Percentiles rank a stretch among this genome's conserved stretches.
phyloP scores from a whole-genome alignment of 2,113 vertebrate species.

The Albula goreensis region DNA sequence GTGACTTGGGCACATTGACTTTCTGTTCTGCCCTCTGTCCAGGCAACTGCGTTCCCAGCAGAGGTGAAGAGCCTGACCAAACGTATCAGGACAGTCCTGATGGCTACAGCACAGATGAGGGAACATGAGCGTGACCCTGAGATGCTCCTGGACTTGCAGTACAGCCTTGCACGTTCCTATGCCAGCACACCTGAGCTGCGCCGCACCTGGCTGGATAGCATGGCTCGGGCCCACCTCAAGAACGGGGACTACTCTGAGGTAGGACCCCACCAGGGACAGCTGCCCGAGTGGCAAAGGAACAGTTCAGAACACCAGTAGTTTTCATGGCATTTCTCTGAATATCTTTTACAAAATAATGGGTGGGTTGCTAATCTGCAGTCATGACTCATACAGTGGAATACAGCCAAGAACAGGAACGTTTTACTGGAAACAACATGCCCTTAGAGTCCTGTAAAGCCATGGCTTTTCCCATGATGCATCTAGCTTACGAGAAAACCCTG shows the following conservation, averaged over 20 bases:
- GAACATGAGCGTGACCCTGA: slow-evolving; percentile 95
- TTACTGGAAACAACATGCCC: too few species aligned
- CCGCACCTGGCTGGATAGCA: slow-evolving; percentile 95
- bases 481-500: not conserved
- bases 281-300: too few species aligned
- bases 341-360: too few species aligned
- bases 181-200: slow-evolving; percentile 95
- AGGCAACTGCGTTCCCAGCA: slow-evolving; percentile 87
- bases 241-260: slow-evolving; percentile 96
- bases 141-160: slow-evolving; percentile 94
- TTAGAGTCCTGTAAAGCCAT: too few species aligned
- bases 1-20: too few species aligned
- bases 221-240: slow-evolving; percentile 93
- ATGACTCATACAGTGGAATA: too few species aligned
- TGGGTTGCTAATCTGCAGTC: too few species aligned
- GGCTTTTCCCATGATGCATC: not conserved
- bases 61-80: slow-evolving; percentile 96
- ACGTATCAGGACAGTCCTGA: slow-evolving; percentile 93
- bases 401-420: too few species aligned
- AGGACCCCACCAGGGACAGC: slow-evolving; percentile 9
- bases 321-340: too few species aligned
- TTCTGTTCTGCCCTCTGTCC: slow-evolving; percentile 29
- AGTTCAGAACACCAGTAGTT: too few species aligned
- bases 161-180: slow-evolving; percentile 94
- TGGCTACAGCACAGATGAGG: slow-evolving; percentile 97